A percentile compares a stretch with the other conserved stretches of the same genome.
phyloP scores from a whole-genome alignment of 2,113 vertebrate genomes.

The Mohoua ochrocephala region DNA sequence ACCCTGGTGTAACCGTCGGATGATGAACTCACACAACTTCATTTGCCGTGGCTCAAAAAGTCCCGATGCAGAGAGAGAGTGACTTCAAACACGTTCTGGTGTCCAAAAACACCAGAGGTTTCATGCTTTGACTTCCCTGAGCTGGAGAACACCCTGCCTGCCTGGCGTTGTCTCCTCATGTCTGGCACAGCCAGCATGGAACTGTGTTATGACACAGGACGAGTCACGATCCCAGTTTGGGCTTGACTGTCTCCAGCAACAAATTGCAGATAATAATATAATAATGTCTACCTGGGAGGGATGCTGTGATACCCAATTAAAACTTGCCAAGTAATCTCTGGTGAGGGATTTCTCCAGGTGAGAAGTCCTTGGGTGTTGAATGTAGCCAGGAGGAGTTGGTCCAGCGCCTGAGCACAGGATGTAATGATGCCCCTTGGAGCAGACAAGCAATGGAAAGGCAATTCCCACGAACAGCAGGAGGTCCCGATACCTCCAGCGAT shows the following conservation, averaged over 20 bases:
- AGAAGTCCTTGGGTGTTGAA: background rate
- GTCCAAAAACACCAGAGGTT: background rate
- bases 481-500: background rate
- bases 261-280: background rate
- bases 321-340: background rate
- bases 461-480: background rate
- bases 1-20: background rate
- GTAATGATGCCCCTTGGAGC: background rate
- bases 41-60: background rate
- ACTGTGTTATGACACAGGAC: background rate
- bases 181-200: background rate
- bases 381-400: background rate
- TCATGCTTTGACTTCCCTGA: background rate
- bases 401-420: accelerated
- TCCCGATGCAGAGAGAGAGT: background rate
- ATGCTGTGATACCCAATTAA: background rate
- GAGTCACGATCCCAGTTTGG: background rate
- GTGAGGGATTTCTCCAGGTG: background rate
- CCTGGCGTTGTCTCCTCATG: background rate
- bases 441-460: background rate
- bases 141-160: background rate
- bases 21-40: accelerated
- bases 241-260: background rate
- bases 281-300: background rate
- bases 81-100: background rate